phyloP scores from a whole-genome alignment of 2,113 vertebrate genomes.

The Halcyon malimbica region DNA sequence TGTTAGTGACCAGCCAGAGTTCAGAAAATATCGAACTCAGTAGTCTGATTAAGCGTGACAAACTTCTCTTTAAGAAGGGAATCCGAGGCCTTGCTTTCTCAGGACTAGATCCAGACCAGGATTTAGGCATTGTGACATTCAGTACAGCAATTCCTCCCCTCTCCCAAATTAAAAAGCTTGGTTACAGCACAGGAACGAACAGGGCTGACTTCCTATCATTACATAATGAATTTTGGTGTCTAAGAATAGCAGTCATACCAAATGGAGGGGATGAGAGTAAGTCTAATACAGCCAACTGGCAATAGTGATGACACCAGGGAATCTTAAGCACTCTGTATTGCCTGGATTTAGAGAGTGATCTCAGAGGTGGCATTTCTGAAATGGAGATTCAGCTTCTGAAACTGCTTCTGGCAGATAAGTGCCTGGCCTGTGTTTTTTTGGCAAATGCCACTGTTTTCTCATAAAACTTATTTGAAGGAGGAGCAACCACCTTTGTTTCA shows the following conservation, averaged over 20 bases:
- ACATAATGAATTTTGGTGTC: neutral
- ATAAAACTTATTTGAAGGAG: neutral
- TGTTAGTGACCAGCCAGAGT: neutral
- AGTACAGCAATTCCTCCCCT: neutral
- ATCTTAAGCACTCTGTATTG: neutral
- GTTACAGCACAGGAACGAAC: neutral
- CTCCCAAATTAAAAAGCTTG: neutral
- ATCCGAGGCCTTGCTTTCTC: neutral
- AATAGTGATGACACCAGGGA: neutral
- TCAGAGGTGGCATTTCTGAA: conserved; percentile 19
- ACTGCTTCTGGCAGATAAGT: neutral
- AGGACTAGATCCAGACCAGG: conserved; percentile 12
- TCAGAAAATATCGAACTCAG: neutral
- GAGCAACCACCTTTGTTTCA: neutral
- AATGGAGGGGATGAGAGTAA: conserved; percentile 22
- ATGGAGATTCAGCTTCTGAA: conserved; percentile 9
- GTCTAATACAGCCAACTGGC: conserved; percentile 22
- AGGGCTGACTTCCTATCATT: neutral
- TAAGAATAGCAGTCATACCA: conserved; percentile 20
- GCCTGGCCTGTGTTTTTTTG: neutral
- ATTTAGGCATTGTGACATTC: neutral
- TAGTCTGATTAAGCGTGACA: conserved; percentile 1
- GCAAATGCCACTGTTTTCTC: neutral
- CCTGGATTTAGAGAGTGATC: conserved; percentile 37
- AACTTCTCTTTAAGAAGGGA: conserved; percentile 37